Conservation (phyloP, 2,888 invertebrate species). For the Drosophila parthenogenetica region DNA sequence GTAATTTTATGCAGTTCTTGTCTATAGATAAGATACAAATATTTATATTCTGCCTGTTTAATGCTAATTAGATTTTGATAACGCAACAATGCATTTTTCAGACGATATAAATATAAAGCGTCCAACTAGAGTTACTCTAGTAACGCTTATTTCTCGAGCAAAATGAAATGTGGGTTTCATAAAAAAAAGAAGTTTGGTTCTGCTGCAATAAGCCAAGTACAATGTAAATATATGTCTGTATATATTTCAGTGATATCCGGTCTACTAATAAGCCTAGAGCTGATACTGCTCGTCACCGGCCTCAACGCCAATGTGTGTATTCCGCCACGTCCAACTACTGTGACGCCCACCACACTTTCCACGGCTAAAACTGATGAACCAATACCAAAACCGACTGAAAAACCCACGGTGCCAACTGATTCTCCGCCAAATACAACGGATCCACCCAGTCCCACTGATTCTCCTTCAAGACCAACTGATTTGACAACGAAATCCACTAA, state of each 20-base stretch:
- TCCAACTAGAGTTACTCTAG: neutral
- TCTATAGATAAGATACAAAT: conserved; percentile 31
- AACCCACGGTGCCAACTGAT: neutral
- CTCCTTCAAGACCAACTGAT: neutral
- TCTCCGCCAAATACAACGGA: neutral
- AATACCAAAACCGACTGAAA: neutral
- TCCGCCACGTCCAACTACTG: conserved; percentile 10
- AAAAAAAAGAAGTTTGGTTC: conserved; percentile 10
- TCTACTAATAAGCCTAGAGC: conserved; percentile 48
- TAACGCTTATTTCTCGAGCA: conserved; percentile 15
- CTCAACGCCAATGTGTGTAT: conserved; percentile 53
- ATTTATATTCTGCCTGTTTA: conserved; percentile 36
- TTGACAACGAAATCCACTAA: neutral
- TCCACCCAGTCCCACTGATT: neutral
- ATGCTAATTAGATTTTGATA: conserved; percentile 59
- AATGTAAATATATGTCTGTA: conserved; percentile 19
- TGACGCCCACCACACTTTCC: conserved; percentile 3
- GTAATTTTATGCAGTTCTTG: conserved; percentile 36
- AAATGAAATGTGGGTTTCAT: conserved; percentile 62
- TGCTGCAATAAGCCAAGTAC: conserved; percentile 1
- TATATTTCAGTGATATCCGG: conserved; percentile 50
- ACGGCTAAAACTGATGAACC: neutral
- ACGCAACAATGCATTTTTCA: conserved; percentile 16
- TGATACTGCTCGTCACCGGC: conserved; percentile 49
- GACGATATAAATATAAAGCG: conserved; percentile 55